Evolutionary conservation across 35 echinoderm and acorn worm species (phyloP).

Genomic region (Stichopus chloronotus): DNA sequence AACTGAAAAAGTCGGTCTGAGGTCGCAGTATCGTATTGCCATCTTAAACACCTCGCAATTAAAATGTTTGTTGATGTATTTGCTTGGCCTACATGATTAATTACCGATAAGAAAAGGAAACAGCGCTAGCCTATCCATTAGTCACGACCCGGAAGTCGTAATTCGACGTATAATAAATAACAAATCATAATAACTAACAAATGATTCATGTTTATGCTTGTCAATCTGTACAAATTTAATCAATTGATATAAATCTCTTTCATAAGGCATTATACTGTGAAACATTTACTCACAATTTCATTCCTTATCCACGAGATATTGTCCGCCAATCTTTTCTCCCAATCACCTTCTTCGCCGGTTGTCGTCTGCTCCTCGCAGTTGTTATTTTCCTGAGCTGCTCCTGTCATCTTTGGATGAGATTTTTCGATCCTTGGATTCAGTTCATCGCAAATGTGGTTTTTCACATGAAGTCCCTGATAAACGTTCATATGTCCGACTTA

Average conservation of each 20-base stretch:
- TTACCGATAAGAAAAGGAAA: too few relatives aligned
- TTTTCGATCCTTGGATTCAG: background rate
- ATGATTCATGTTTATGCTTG: too few relatives aligned
- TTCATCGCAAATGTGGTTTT: background rate
- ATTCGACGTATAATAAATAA: too few relatives aligned
- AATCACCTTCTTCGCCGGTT: background rate
- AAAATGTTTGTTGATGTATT: too few relatives aligned
- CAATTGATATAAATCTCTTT: background rate
- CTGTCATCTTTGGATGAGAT: background rate
- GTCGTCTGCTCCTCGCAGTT: background rate
- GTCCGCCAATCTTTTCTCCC: background rate
- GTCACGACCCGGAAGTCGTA: too few relatives aligned
- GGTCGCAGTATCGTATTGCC: too few relatives aligned
- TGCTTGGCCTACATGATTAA: too few relatives aligned
- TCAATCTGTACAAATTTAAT: background rate
- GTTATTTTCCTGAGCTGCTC: background rate
- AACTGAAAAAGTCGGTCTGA: too few relatives aligned
- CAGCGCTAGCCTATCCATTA: too few relatives aligned
- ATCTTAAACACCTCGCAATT: too few relatives aligned
- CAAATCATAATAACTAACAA: too few relatives aligned
- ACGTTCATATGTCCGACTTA: background rate
- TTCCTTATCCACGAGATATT: conserved; percentile 28
- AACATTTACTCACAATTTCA: conserved; percentile 9
- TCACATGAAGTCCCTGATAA: background rate
- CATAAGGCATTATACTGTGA: background rate